phyloP scores from a whole-genome alignment of 2,797 vertebrate genomes.

The Rhynchonycteris naso region DNA sequence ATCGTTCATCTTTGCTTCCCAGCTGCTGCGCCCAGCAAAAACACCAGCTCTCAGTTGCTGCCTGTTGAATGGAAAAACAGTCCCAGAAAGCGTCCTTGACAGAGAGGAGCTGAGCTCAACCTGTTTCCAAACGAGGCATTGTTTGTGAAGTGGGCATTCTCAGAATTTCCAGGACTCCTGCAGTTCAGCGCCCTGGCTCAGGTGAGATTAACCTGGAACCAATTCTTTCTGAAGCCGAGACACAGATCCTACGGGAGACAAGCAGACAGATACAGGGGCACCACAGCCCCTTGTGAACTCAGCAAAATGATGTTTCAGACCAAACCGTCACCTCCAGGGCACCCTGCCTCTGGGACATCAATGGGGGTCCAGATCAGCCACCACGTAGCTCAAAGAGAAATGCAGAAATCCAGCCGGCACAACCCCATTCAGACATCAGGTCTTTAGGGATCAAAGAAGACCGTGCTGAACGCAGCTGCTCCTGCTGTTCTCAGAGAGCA shows the following conservation, averaged over 20 bases:
- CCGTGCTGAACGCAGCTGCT: fast-evolving
- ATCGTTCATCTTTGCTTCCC: neutral
- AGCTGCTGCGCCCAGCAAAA: neutral
- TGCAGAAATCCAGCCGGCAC: neutral
- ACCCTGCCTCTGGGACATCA: neutral
- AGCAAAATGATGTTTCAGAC: neutral
- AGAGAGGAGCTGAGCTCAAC: neutral
- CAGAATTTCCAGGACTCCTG: neutral
- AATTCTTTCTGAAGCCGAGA: neutral
- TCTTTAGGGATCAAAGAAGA: neutral
- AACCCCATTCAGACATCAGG: too few species aligned
- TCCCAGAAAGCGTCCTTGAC: neutral
- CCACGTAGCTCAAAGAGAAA: neutral
- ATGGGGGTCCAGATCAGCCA: fast-evolving
- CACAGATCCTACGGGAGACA: neutral
- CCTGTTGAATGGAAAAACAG: neutral
- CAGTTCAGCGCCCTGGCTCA: too few species aligned
- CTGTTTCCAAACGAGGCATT: neutral
- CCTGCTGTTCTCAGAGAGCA: neutral
- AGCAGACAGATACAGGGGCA: neutral
- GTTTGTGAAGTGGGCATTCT: neutral
- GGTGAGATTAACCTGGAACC: neutral
- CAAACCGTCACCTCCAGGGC: neutral
- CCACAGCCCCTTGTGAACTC: neutral
- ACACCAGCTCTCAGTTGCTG: neutral